Evolutionary conservation across 2,797 vertebrate species (phyloP).

Genomic region (Huso huso): DNA sequence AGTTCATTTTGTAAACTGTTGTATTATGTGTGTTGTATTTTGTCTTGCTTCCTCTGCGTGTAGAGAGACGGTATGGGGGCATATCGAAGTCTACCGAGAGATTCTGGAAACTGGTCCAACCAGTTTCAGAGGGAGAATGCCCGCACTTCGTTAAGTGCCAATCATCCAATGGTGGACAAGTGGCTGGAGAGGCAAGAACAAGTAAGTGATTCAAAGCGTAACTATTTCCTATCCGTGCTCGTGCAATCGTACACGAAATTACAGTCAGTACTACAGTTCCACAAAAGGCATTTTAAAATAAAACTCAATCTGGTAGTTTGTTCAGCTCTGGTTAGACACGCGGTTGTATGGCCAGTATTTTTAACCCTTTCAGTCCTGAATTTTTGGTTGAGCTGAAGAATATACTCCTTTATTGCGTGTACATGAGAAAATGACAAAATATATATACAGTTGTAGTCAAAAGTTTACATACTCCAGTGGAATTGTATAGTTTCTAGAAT

Average conservation of each 20-base stretch:
- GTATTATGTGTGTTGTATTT: background rate
- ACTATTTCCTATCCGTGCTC: no score
- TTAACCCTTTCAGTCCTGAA: no score
- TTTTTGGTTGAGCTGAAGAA: no score
- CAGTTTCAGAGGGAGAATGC: constrained; percentile 92
- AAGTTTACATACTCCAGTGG: constrained; percentile 19
- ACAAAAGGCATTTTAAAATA: no score
- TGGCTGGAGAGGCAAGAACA: constrained; percentile 94
- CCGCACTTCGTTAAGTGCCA: constrained; percentile 92
- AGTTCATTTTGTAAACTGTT: constrained; percentile 11
- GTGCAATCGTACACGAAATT: no score
- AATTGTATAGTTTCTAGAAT: no score
- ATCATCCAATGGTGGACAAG: constrained; percentile 93
- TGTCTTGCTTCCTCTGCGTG: constrained; percentile 27
- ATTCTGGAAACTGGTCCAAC: constrained; percentile 80
- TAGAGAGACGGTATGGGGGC: constrained; percentile 77
- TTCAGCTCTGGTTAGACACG: no score
- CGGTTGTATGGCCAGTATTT: no score
- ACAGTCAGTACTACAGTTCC: no score
- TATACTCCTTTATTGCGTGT: constrained; percentile 25
- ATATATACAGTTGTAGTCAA: constrained; percentile 25
- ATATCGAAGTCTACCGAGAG: constrained; percentile 88
- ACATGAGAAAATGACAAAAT: no score
- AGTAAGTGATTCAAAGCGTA: constrained; percentile 53
- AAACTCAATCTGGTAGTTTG: no score